Percentiles rank a stretch among this genome's conserved stretches.
Conservation (phyloP, 1,140 invertebrate species). For the Pteromalus puparum region DNA sequence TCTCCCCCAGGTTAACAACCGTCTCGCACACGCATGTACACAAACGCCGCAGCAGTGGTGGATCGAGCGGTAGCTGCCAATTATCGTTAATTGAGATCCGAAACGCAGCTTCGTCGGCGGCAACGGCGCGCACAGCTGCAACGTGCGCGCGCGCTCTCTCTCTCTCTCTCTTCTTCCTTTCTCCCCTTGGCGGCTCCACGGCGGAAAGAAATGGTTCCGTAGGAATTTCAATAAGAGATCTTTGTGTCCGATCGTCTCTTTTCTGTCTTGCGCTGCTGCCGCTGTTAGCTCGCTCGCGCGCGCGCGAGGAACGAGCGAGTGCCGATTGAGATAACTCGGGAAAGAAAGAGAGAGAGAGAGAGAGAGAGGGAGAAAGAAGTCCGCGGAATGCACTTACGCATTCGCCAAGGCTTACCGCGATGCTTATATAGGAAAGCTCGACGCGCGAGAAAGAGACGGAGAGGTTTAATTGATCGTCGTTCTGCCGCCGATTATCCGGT, state of each 20-base stretch:
- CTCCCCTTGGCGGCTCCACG: conserved; percentile 23
- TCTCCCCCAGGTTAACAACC: conserved; percentile 4
- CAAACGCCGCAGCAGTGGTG: background rate
- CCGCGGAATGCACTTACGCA: conserved; percentile 65
- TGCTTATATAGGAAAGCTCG: background rate
- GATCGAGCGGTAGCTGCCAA: conserved; percentile 66
- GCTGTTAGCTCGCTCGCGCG: background rate
- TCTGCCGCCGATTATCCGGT: conserved; percentile 61
- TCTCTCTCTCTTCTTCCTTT: background rate
- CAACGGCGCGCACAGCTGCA: conserved; percentile 48
- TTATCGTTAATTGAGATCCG: conserved; percentile 70
- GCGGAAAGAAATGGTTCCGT: conserved; percentile 60
- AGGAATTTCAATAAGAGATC: conserved; percentile 65
- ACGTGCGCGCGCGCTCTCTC: background rate
- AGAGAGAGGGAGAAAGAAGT: background rate
- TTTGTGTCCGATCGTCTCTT: conserved; percentile 62
- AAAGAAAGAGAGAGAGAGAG: background rate
- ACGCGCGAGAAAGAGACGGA: conserved; percentile 58
- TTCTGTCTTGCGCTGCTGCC: conserved; percentile 39
- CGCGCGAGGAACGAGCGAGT: background rate
- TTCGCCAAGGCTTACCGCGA: conserved; percentile 33
- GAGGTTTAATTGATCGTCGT: conserved; percentile 61
- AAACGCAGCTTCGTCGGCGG: conserved; percentile 55
- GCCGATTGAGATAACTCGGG: conserved; percentile 62
- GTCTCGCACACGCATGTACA: background rate